phyloP scores from a whole-genome alignment of 1,140 invertebrate genomes.

The Drosophila melanica region DNA sequence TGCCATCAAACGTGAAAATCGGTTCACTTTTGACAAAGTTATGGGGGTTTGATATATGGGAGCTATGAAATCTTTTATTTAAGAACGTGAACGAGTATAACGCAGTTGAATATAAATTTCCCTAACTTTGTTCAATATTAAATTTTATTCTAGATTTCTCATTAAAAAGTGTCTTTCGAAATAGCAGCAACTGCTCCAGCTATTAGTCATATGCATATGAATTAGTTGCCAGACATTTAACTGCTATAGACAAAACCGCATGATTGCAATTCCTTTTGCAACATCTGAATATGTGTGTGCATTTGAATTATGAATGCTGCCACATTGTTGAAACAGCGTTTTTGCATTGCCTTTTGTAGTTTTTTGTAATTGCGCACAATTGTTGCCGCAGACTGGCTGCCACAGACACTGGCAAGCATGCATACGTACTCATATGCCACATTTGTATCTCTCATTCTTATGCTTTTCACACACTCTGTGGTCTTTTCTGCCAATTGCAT shows the following conservation, averaged over 20 bases:
- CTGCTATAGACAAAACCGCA: constrained; percentile 26
- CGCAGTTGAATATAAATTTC: too few relatives aligned
- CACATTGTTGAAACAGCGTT: constrained; percentile 60
- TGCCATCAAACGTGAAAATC: too few relatives aligned
- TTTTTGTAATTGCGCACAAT: constrained; percentile 70
- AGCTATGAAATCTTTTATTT: too few relatives aligned
- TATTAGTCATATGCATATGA: not conserved
- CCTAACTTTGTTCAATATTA: too few relatives aligned
- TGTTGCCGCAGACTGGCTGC: constrained; percentile 39
- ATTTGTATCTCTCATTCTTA: constrained; percentile 19
- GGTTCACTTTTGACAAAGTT: too few relatives aligned
- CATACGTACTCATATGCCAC: constrained; percentile 12
- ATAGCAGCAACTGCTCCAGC: constrained; percentile 4
- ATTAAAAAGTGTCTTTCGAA: not conserved
- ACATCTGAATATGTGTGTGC: constrained; percentile 30
- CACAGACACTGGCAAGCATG: constrained; percentile 16
- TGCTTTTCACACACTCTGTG: constrained; percentile 23
- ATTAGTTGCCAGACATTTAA: not conserved
- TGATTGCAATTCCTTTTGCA: constrained; percentile 37
- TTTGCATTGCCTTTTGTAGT: constrained; percentile 38
- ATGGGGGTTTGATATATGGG: too few relatives aligned
- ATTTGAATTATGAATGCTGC: constrained; percentile 72
- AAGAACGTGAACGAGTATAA: too few relatives aligned
- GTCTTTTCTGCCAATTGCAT: constrained; percentile 42
- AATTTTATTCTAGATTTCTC: not conserved